These are phyloP conservation scores for Disparrhopalites patrizii DNA, from an alignment of 2,888 invertebrate genomes.

Conservation along the genomic window DNA sequence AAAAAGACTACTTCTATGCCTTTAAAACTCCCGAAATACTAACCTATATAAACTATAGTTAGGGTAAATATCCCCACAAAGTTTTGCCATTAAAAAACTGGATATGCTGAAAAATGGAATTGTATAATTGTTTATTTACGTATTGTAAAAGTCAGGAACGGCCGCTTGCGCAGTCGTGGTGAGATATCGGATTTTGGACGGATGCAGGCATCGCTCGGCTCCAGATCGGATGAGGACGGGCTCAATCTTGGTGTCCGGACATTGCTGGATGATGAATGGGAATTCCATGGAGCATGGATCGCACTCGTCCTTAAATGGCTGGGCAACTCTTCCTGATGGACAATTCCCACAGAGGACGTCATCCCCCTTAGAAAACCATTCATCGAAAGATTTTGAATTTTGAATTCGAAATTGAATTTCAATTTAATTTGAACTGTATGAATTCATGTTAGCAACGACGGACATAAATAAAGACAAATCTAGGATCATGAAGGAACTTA, in stretches of 20 bases:
- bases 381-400: background rate
- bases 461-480: background rate
- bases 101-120: too few species aligned
- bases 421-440: too few species aligned
- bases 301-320: background rate
- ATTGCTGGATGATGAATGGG: slow-evolving; percentile 14
- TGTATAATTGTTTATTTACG: too few species aligned
- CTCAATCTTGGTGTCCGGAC: background rate
- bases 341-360: slow-evolving; percentile 16
- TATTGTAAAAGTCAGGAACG: slow-evolving; percentile 6
- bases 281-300: slow-evolving; percentile 1
- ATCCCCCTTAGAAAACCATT: background rate
- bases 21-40: too few species aligned
- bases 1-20: too few species aligned
- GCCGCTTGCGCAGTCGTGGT: background rate
- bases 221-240: slow-evolving; percentile 8
- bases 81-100: too few species aligned
- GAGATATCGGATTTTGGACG: background rate
- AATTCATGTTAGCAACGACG: too few species aligned
- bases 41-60: too few species aligned
- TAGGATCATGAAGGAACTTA: background rate
- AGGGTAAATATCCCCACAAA: too few species aligned
- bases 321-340: background rate
- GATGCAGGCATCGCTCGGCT: slow-evolving; percentile 4
- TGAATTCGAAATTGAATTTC: background rate